Evolutionary conservation across 2,888 invertebrate species (phyloP).

Genomic region (Anaspis maculata): DNA sequence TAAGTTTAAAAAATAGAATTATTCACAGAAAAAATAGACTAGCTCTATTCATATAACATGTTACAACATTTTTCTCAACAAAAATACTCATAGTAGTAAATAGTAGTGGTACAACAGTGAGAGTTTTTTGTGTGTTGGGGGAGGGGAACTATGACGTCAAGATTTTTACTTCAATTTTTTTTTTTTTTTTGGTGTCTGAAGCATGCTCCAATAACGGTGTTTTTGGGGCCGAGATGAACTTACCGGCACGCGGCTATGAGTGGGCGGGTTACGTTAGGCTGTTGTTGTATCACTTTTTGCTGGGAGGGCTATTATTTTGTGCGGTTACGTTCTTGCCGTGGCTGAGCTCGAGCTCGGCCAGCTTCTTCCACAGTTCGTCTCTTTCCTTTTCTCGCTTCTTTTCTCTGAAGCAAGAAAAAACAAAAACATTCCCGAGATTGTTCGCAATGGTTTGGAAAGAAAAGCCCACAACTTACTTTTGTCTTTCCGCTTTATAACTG

Average conservation of each 20-base stretch:
- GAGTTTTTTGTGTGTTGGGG: too few relatives aligned
- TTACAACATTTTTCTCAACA: too few relatives aligned
- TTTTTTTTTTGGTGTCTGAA: slow-evolving; percentile 1
- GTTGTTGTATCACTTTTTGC: slow-evolving; percentile 41
- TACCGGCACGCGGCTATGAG: slow-evolving; percentile 29
- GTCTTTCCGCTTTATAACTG: slow-evolving; percentile 97
- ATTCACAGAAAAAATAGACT: too few relatives aligned
- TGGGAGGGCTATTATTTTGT: slow-evolving; percentile 35
- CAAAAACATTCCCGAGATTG: slow-evolving; percentile 78
- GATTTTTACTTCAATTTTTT: slow-evolving; percentile 2
- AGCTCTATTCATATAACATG: too few relatives aligned
- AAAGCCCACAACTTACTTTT: slow-evolving; percentile 64
- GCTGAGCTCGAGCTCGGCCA: slow-evolving; percentile 81
- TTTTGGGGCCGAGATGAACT: too few relatives aligned
- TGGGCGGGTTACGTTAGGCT: slow-evolving; percentile 31
- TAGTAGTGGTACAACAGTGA: neutral
- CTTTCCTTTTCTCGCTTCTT: slow-evolving; percentile 93
- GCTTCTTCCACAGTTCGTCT: slow-evolving; percentile 95
- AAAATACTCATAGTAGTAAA: neutral
- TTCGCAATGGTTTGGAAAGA: slow-evolving; percentile 55
- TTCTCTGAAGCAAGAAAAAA: slow-evolving; percentile 55
- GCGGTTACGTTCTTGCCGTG: slow-evolving; percentile 45
- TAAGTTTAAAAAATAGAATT: too few relatives aligned
- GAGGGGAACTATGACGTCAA: neutral
- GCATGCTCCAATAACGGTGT: too few relatives aligned